phyloP scores from a whole-genome alignment of 1,140 invertebrate genomes.

The Chironomus striatipennis region DNA sequence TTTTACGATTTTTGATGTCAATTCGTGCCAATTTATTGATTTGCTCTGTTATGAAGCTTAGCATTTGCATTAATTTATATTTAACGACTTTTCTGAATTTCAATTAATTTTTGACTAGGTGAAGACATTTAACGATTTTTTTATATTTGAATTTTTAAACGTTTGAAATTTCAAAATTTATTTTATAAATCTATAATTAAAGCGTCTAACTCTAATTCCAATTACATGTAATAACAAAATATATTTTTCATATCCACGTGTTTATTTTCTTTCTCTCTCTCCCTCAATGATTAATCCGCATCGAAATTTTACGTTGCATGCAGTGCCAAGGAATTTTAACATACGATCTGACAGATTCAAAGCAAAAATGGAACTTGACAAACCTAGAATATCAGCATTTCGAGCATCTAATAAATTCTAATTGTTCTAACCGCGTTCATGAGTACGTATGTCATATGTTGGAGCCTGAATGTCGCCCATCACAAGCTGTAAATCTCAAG shows the following conservation, averaged over 20 bases:
- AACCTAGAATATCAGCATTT: slow-evolving; percentile 32
- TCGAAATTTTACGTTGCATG: too few species aligned
- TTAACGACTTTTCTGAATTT: too few species aligned
- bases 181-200: too few species aligned
- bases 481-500: slow-evolving; percentile 45
- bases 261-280: not conserved
- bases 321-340: slow-evolving; percentile 51
- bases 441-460: slow-evolving; percentile 52
- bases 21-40: too few species aligned
- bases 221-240: too few species aligned
- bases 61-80: too few species aligned
- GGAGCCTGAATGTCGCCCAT: slow-evolving; percentile 55
- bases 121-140: not conserved
- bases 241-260: not conserved
- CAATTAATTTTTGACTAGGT: too few species aligned
- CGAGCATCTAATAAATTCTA: slow-evolving; percentile 45
- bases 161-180: not conserved
- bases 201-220: too few species aligned
- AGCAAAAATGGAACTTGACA: slow-evolving; percentile 27
- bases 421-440: slow-evolving; percentile 50
- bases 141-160: not conserved
- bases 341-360: slow-evolving; percentile 49
- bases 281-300: not conserved
- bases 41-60: too few species aligned
- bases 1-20: too few species aligned